These are phyloP conservation scores for Pteropus alecto DNA, from an alignment of 2,113 vertebrate species.

Conservation along the genomic window DNA sequence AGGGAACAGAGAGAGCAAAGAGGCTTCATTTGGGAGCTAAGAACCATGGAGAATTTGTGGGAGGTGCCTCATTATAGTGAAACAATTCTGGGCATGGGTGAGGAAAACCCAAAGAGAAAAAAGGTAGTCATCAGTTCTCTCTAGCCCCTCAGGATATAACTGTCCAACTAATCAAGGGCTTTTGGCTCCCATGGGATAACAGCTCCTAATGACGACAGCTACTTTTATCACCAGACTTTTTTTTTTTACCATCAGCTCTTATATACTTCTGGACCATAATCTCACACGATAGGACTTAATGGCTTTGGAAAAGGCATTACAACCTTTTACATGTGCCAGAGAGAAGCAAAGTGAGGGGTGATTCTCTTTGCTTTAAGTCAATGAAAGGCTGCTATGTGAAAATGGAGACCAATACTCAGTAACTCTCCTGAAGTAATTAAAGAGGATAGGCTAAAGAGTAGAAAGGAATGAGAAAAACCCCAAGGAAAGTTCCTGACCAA, in stretches of 20 bases:
- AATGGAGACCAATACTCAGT: not conserved
- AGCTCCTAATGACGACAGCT: not conserved
- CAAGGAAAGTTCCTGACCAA: not conserved
- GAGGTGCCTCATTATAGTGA: not conserved
- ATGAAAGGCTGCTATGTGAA: slow-evolving; percentile 3
- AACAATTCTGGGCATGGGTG: not conserved
- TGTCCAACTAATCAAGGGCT: not conserved
- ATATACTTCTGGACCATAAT: not conserved
- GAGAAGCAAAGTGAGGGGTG: not conserved
- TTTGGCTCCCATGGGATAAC: not conserved
- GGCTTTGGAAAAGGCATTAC: not conserved
- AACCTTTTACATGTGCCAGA: not conserved
- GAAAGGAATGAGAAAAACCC: slow-evolving; percentile 14
- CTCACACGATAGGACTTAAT: not conserved
- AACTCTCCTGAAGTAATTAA: not conserved
- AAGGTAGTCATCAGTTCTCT: not conserved
- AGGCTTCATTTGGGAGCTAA: not conserved
- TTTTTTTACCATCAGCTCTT: not conserved
- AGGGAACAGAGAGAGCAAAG: not conserved
- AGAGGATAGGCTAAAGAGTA: not conserved
- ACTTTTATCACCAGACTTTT: not conserved
- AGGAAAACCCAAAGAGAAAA: not conserved
- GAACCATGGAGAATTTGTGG: not conserved
- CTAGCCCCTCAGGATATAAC: not conserved
- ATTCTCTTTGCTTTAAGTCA: slow-evolving; percentile 31